Evolutionary conservation across 2,888 invertebrate species (phyloP), one percentile per base, ranked within the genome.

Genomic region (Acanthosepion pharaonis): DNA sequence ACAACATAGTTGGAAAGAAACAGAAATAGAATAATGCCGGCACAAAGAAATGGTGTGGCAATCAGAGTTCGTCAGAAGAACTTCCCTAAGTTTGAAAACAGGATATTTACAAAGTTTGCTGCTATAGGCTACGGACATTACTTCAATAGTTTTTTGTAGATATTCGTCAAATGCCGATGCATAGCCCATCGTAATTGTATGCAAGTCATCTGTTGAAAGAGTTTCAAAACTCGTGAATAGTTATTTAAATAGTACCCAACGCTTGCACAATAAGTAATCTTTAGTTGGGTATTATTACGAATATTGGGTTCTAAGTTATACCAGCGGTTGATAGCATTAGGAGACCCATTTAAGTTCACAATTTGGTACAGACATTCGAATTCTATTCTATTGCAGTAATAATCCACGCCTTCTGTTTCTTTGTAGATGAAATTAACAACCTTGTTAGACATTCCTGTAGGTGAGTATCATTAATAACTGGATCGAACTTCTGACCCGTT

Each of bases 361-460:
- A 98, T 96, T 95, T 98, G 97, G 96, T 98, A 98, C 28, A 98
- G 96, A 93, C 98, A 98, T 97, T 98, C 98, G 97, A 98, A 98
- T 95, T 98, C 97, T 18, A 95, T 95, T 95, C 96, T 96, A 96
- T 96, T 95, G 6, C 55, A 53, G 94, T 95, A 95, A 55, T 48
- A 28, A n/a, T 94, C 95, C 20, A 95, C 94, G 2, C 64, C 94
- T 23, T 78, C 48, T 91, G n/a, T 91, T 49, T 95, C 92, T 91
- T 95, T 91, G 96, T 98, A 98, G 91, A 98, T n/a, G n/a, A 97
- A 94, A 97, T 97, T 0, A 98, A 97, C 94, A 98, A 98, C 96
- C 98, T 98, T 96, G 98, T 98, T 11, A 98, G 97, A 96, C 98
- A 98, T 97, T 98, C 98, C 95, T 98, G 97, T 94, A 98, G 97